Base-by-base conservation (phyloP, 2,888 invertebrate genomes). In the Mimachlamys varia region DNA sequence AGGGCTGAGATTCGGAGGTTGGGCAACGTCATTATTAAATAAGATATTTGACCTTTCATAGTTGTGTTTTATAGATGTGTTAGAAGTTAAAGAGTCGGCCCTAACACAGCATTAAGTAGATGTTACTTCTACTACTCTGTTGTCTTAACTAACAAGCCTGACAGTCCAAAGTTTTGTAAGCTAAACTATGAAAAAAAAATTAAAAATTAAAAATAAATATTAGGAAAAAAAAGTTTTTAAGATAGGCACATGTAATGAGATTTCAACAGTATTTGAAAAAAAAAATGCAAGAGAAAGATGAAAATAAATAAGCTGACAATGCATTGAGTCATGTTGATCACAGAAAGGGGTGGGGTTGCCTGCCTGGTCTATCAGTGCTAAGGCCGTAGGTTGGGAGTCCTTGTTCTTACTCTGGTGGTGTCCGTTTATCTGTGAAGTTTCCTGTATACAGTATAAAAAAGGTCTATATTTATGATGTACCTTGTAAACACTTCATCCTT, bases 381-480 rank as follows among this genome's bases (percentile, higher is more conserved):
- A n/a, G 22, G 15, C 0, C 33, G 33, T 33, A 76, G 33, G 12
- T 53, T 53, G 53, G 5, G 53, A 17, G 44, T 44, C 44, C 44
- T 5, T 44, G 44, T 53, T 19, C 53, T 10, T 53, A 19, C 15
- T 53, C 53, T 10, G n/a, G 1, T 76, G 15, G 27, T 12, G 33
- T 76, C 33, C 76, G 76, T 5, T 76, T 76, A 76, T 76, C 76
- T 76, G 27, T 76, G 22, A 76, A 33, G 76, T 76, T 76, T 76
- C 76, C 76, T 76, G 33, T 33, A 27, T 76, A 7, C 12, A 58
- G n/a, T 58, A 76, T 76, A 33, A 7, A 76, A 33, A 2, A 33
- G 27, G 33, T 76, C 7, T 27, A 17, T 76, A 76, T 10, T 58
- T 58, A 58, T 58, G 58, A 58, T 58, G 58, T 22, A 58, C 58